These are phyloP conservation scores for Camponotus floridanus DNA, from an alignment of 1,140 invertebrate species.

Conservation along the genomic window DNA sequence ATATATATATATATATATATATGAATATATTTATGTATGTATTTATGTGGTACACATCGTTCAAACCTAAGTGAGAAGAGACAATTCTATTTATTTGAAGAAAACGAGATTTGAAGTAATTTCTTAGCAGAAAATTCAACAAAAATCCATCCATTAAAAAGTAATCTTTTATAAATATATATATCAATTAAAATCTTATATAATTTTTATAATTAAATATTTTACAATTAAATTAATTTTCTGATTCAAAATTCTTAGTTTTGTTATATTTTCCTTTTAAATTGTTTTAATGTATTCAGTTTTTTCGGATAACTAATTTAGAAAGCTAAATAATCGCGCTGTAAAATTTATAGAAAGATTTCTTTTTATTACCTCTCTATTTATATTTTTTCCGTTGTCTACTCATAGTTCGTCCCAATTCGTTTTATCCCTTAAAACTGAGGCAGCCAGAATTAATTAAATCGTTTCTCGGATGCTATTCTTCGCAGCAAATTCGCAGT, in stretches of 20 bases:
- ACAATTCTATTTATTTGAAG: conserved; percentile 21
- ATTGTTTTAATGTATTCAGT: neutral
- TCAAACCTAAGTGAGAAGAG: neutral
- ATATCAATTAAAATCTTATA: neutral
- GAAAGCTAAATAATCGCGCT: neutral
- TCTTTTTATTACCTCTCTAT: conserved; percentile 12
- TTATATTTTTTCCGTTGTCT: conserved; percentile 4
- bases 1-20: too few species aligned
- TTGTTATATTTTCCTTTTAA: neutral
- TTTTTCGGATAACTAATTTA: conserved; percentile 25
- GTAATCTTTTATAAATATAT: neutral
- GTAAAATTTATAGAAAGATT: conserved; percentile 21
- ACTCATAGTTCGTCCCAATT: neutral
- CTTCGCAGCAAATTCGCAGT: conserved; percentile 18
- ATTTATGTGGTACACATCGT: too few species aligned
- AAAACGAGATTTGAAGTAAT: neutral
- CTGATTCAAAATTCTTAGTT: neutral
- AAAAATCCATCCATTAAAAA: neutral
- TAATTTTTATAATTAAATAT: neutral
- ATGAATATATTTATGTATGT: too few species aligned
- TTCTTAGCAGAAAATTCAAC: neutral
- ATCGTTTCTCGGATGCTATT: conserved; percentile 11
- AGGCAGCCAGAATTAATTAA: conserved; percentile 34
- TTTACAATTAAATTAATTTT: too few species aligned
- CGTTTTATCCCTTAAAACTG: neutral